Percentiles rank a stretch among this genome's conserved stretches.
Evolutionary conservation across 2,113 vertebrate species (phyloP).

Genomic region (Nothobranchius kuhntae): DNA sequence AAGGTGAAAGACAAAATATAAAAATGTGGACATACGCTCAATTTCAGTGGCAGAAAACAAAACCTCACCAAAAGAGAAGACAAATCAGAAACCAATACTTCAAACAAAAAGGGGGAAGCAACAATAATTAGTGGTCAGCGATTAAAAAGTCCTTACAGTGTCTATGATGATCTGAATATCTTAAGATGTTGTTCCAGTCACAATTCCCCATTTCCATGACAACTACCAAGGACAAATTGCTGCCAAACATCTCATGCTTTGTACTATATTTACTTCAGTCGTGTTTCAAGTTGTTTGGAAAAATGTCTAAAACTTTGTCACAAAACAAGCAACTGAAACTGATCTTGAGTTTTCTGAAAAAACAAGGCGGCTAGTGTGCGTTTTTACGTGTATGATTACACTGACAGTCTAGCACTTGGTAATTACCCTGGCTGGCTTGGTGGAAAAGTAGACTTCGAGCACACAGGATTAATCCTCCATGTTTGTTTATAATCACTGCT

Average conservation of each 20-base stretch:
- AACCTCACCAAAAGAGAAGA: too few relatives aligned
- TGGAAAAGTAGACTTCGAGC: constrained; percentile 70
- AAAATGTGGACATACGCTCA: not conserved
- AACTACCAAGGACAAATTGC: not conserved
- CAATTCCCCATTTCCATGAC: not conserved
- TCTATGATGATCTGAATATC: not conserved
- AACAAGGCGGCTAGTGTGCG: constrained; percentile 22
- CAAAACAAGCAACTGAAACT: constrained; percentile 32
- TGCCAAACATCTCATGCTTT: constrained; percentile 5
- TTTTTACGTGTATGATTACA: constrained; percentile 46
- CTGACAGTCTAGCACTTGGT: constrained; percentile 67
- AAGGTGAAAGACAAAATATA: not conserved
- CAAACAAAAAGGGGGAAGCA: not conserved
- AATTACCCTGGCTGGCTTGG: constrained; percentile 74
- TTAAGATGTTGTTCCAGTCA: not conserved
- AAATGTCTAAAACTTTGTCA: constrained; percentile 35
- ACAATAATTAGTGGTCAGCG: not conserved
- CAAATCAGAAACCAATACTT: not conserved
- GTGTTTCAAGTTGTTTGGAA: constrained; percentile 11
- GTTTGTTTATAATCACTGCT: constrained; percentile 81
- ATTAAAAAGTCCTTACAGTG: not conserved
- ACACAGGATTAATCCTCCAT: constrained; percentile 78
- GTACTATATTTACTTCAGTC: constrained; percentile 2
- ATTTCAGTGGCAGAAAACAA: too few relatives aligned
- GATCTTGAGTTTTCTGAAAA: constrained; percentile 32